Base-by-base conservation (phyloP, 2,113 vertebrate species). In the Osmerus mordax region DNA sequence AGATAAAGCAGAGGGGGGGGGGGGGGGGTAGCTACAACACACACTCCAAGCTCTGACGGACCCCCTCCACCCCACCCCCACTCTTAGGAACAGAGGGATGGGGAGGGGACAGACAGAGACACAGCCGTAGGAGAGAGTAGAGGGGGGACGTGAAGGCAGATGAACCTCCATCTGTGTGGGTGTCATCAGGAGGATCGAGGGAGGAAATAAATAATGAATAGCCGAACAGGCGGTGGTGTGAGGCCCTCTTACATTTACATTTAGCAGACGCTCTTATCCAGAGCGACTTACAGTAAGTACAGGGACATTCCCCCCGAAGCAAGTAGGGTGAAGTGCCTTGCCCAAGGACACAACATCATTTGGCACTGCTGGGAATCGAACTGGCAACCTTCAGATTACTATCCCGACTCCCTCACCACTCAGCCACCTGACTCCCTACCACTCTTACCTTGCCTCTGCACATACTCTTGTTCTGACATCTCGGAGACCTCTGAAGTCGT, bases 81-180 rank as follows among this genome's bases (percentile, higher is more conserved):
- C 81, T 85, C 83, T 75, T 80, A 62, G 68, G 79, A 76, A 54
- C 18, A 7, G 59, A 21, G 69, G 63, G 6, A 53, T 11, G 15
- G 59, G 8, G 29, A 9, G 11, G 13, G 0, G 11, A 9, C 69
- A 56, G 64, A 2, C 25, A 15, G 63, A 41, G 67, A 74, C 73
- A 65, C 65, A 77, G 78, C 72, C 71, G 77, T 81, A 76, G 81
- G 81, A 81, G 84, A 1, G 77, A 86, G 85, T 87, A 79, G 13
- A 0, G 11, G 6, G 73, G 36, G 64, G 1, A 32, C 18, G 55
- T 21, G 32, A 78, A 74, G 77, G 85, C 90, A 88, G 87, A 87
- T 86, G 88, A 89, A 81, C 78, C 84, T 88, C 86, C 87, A 89
- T 90, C 86, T 87, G 87, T 85, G 79, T 86, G 21, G 3, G 51